Base-by-base conservation (phyloP, 2,797 vertebrate species). In the Acipenser ruthenus region DNA sequence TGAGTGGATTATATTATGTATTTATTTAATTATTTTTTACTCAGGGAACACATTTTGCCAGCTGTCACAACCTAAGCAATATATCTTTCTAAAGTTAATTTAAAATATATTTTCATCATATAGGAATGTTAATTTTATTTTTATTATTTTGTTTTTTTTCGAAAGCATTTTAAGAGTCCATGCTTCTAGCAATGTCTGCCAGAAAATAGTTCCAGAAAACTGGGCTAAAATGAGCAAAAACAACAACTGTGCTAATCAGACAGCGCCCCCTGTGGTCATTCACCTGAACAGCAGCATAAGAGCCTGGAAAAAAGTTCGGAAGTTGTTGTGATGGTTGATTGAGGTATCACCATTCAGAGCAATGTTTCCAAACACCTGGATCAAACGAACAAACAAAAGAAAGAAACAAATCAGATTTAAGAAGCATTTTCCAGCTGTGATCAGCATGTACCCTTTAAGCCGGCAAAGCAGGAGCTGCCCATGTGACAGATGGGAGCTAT, bases 301-400 rank as follows among this genome's bases (percentile, higher is more conserved):
- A 4, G 97, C 95, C 71, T 98, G 95, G 60, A 97, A 83, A 72
- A 99, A 99, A 0, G 94, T 99, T 52, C 93, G 90, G 81, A 99
- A 99, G 77, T 99, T 99, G 78, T 99, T 99, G 87, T 99, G 94
- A 15, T 89, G 83, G 63, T 93, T 94, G 72, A 99, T 99, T 71
- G 90, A 87, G 0, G 84, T 86, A 0, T 93, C 94, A 0, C 98
- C 93, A 0, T 87, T 88, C 60, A 98, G 76, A 1, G 89, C 88
- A 1, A 99, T 98, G 82, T 99, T 98, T 51, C 97, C 97, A 78
- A 99, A 99, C 2, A 98, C 95, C 97, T 99, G 85, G 61, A 73
- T 66, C 0, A 13, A 63, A 56, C 8, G 49, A 70, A 13, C 7
- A 60, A 67, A 18, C 15, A 18, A 18, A 18, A 18, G 15, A 59